Conservation (phyloP, 2,113 vertebrate genomes). For the Brienomyrus longianalis region DNA sequence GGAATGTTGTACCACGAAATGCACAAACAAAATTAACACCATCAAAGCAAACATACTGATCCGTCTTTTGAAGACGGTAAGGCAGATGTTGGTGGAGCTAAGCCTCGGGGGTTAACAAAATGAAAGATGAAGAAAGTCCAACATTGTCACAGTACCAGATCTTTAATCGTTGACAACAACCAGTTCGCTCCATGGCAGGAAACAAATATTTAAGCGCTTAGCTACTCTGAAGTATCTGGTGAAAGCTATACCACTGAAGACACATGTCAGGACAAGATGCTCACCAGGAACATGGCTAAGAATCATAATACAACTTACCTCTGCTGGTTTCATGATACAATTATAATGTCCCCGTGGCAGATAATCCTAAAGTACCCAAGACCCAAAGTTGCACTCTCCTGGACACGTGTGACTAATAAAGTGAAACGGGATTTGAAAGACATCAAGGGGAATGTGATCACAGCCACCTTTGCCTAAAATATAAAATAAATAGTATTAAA, state of each 20-base stretch:
- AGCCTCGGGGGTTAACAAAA: neutral
- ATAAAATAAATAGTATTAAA: neutral
- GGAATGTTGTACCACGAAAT: neutral
- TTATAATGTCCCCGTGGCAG: neutral
- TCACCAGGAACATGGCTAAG: neutral
- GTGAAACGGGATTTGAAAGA: neutral
- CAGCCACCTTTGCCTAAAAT: neutral
- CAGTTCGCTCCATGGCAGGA: neutral
- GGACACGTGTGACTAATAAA: neutral
- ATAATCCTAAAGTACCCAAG: neutral
- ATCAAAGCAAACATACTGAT: neutral
- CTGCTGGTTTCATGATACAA: neutral
- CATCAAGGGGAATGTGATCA: neutral
- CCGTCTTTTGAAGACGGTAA: neutral
- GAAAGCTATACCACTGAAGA: neutral
- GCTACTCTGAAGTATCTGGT: neutral
- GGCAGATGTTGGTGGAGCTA: neutral
- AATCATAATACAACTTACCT: neutral
- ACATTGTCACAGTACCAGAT: conserved; percentile 1
- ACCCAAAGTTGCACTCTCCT: neutral
- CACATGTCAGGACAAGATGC: neutral
- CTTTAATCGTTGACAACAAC: neutral
- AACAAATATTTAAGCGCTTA: conserved; percentile 5
- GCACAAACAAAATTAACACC: neutral
- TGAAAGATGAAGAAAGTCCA: neutral